Base-by-base conservation (phyloP, 2,888 invertebrate species). In the Sylvicola fuscatus region DNA sequence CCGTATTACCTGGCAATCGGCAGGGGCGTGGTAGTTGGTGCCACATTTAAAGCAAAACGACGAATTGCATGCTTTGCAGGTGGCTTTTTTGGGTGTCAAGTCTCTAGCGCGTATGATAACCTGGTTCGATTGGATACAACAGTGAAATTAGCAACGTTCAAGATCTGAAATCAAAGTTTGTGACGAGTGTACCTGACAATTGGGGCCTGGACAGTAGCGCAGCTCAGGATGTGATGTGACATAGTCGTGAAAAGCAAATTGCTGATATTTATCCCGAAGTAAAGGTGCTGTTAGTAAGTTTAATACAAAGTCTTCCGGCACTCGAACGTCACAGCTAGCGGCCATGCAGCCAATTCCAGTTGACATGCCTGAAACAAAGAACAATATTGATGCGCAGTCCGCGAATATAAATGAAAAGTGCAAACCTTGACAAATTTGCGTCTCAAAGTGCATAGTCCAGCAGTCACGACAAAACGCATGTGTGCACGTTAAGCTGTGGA, bases 341-440 rank as follows among this genome's bases (percentile, higher is more conserved):
- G 87, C 89, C 97, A 98, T 98, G 61, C 98, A 98, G 51, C 89
- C 83, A 48, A 98, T 92, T 45, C 81, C 87, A 64, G 75, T 69
- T 42, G 72, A 70, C 42, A 74, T 72, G 49, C 76, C 76, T 72
- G 54, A 38, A 49, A 50, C 68, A 16, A 6, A 7, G n/a, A n/a
- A n/a, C n/a, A n/a, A n/a, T n/a, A n/a, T n/a, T n/a, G n/a, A n/a
- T n/a, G n/a, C n/a, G n/a, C n/a, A n/a, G n/a, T n/a, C n/a, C n/a
- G n/a, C n/a, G n/a, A n/a, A n/a, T n/a, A n/a, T n/a, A n/a, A n/a
- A n/a, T n/a, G n/a, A n/a, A n/a, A n/a, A n/a, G n/a, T n/a, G n/a
- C n/a, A 10, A 66, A 60, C 89, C 86, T 63, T 86, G 84, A 59
- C 72, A 73, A 47, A 95, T 86, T 70, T 95, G 93, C 49, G 89